These are phyloP conservation scores for Argentina silus DNA, from an alignment of 2,797 vertebrate species.

Conservation along the genomic window DNA sequence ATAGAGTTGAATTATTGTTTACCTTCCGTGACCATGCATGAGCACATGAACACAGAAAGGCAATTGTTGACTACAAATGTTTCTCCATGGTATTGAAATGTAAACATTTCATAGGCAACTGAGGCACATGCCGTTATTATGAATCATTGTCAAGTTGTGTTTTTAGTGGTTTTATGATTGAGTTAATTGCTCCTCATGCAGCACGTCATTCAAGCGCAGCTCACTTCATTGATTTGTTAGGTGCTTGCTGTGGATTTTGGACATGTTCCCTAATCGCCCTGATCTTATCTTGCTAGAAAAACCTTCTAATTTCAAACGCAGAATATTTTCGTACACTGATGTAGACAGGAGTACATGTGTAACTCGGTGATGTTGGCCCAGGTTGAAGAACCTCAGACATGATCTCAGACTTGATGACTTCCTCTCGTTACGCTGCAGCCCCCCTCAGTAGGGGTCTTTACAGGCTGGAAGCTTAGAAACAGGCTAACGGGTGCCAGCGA, in stretches of 20 bases:
- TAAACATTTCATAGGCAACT: not conserved
- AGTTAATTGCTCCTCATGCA: slow-evolving; percentile 40
- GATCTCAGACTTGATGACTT: not conserved
- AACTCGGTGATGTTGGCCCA: not conserved
- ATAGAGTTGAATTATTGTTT: no score
- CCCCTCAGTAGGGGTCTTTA: not conserved
- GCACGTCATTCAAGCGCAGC: slow-evolving; percentile 27
- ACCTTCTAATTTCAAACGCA: slow-evolving; percentile 9
- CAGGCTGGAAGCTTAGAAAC: not conserved
- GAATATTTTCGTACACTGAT: not conserved
- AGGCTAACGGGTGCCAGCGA: not conserved
- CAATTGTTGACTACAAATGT: slow-evolving; percentile 6
- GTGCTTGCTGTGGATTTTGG: slow-evolving; percentile 30
- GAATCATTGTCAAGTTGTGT: slow-evolving; percentile 27
- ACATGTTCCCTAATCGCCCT: slow-evolving; percentile 15
- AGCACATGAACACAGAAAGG: not conserved
- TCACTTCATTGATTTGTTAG: slow-evolving; percentile 26
- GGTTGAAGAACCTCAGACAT: no score
- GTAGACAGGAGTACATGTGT: not conserved
- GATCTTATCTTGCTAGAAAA: slow-evolving; percentile 39
- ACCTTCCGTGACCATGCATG: not conserved
- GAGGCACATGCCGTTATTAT: slow-evolving; percentile 6
- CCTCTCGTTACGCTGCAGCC: not conserved
- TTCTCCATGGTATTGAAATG: slow-evolving; percentile 7
- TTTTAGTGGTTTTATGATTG: slow-evolving; percentile 37